Evolutionary conservation across 2,888 invertebrate genomes (phyloP).

Genomic region (Eristalinus sepulchralis): DNA sequence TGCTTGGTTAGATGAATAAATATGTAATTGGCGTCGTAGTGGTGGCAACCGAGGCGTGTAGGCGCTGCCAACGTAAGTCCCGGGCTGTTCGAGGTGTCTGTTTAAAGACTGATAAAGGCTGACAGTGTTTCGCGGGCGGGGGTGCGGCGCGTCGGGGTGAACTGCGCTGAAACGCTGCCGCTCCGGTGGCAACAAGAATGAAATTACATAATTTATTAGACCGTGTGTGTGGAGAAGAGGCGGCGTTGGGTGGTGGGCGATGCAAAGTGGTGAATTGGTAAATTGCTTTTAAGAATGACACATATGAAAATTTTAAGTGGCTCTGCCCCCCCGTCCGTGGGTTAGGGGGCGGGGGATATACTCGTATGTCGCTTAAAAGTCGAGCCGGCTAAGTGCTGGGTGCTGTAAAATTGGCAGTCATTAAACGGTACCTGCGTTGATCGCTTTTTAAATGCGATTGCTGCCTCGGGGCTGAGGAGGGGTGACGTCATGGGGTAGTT

Average conservation of each 20-base stretch:
- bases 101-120: constrained; percentile 35
- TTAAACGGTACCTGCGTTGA: constrained; percentile 19
- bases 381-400: constrained; percentile 21
- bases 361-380: constrained; percentile 50
- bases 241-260: not conserved
- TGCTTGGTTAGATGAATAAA: constrained; percentile 55
- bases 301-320: constrained; percentile 52
- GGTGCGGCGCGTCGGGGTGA: not conserved
- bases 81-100: constrained; percentile 19
- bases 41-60: constrained; percentile 10
- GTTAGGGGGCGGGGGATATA: not conserved
- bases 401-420: constrained; percentile 29
- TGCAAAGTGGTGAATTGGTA: constrained; percentile 35
- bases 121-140: not conserved
- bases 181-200: constrained; percentile 15
- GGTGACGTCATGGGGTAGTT: not conserved
- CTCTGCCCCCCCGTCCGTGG: not conserved
- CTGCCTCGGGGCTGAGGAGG: not conserved
- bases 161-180: constrained; percentile 34
- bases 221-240: constrained; percentile 10
- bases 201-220: constrained; percentile 64
- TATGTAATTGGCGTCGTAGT: constrained; percentile 46
- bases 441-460: not conserved
- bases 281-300: constrained; percentile 62
- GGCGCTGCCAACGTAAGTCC: not conserved